These are phyloP conservation scores for Cyrtorhinus lividipennis DNA, from an alignment of 1,140 invertebrate species.

Conservation along the genomic window DNA sequence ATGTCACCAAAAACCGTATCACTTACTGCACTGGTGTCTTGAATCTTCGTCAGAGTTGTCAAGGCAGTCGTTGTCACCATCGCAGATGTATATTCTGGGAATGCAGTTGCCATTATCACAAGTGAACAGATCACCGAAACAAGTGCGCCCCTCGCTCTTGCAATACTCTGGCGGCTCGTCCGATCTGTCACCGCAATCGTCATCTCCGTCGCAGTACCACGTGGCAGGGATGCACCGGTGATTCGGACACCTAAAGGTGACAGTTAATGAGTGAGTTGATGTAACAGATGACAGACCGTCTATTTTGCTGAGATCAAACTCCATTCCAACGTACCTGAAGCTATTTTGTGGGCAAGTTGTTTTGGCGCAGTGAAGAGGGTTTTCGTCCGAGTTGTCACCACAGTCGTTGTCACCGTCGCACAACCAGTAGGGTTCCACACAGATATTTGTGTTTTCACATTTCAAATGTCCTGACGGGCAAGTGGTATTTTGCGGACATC, in stretches of 20 bases:
- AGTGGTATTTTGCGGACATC: conserved; percentile 71
- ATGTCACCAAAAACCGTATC: too few species aligned
- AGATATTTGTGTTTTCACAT: conserved; percentile 86
- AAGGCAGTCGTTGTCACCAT: conserved; percentile 87
- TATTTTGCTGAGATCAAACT: neutral
- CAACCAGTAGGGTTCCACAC: conserved; percentile 87
- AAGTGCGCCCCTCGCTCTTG: conserved; percentile 84
- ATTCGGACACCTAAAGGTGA: conserved; percentile 49
- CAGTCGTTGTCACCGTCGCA: conserved; percentile 92
- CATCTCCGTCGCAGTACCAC: conserved; percentile 83
- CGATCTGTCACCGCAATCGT: conserved; percentile 76
- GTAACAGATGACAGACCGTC: neutral
- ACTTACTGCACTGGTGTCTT: conserved; percentile 76
- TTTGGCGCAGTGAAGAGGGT: conserved; percentile 73
- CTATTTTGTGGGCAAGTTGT: conserved; percentile 80
- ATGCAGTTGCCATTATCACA: conserved; percentile 97
- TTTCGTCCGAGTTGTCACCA: conserved; percentile 90
- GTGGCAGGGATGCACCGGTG: conserved; percentile 78
- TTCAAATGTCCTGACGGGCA: conserved; percentile 76
- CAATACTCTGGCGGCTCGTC: conserved; percentile 86
- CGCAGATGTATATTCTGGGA: conserved; percentile 91
- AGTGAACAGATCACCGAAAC: conserved; percentile 87
- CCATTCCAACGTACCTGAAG: conserved; percentile 49
- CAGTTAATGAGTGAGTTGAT: conserved; percentile 65
- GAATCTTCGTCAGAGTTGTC: conserved; percentile 86